phyloP scores from a whole-genome alignment of 92 coral and sea anemone species.

The Siderastrea radians region DNA sequence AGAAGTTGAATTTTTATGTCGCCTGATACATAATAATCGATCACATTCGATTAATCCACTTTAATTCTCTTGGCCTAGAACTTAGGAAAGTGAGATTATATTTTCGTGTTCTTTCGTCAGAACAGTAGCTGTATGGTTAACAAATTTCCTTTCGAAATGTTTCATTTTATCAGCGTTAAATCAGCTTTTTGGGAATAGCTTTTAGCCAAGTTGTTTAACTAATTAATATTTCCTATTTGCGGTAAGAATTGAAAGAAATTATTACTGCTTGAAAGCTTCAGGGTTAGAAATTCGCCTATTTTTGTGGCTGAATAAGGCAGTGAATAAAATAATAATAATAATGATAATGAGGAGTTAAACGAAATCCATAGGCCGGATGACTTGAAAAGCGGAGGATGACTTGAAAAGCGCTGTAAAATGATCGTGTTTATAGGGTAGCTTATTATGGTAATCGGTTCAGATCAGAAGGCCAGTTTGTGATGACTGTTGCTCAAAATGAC shows the following conservation, averaged over 20 bases:
- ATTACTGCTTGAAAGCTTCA: no score
- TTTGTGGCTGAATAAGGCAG: not conserved
- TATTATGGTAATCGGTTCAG: conserved; percentile 11
- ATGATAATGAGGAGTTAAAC: not conserved
- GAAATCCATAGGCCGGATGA: not conserved
- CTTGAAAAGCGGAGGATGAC: not conserved
- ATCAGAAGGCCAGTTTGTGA: not conserved
- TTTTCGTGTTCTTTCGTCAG: not conserved
- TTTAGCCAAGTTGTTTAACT: not conserved
- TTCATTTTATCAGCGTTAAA: not conserved
- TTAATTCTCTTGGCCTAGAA: not conserved
- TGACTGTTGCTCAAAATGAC: not conserved
- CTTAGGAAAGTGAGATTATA: not conserved
- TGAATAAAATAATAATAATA: not conserved
- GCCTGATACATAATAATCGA: not conserved
- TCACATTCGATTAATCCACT: not conserved
- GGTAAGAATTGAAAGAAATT: not conserved
- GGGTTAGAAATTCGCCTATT: not conserved
- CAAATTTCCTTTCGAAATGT: not conserved
- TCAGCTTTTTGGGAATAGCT: not conserved
- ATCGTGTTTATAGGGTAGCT: not conserved
- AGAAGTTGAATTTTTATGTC: not conserved
- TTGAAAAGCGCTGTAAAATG: not conserved
- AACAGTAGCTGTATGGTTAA: conserved; percentile 1
- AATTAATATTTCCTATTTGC: not conserved